Conservation (phyloP, 2,113 vertebrate genomes). For the Diadophis punctatus region DNA sequence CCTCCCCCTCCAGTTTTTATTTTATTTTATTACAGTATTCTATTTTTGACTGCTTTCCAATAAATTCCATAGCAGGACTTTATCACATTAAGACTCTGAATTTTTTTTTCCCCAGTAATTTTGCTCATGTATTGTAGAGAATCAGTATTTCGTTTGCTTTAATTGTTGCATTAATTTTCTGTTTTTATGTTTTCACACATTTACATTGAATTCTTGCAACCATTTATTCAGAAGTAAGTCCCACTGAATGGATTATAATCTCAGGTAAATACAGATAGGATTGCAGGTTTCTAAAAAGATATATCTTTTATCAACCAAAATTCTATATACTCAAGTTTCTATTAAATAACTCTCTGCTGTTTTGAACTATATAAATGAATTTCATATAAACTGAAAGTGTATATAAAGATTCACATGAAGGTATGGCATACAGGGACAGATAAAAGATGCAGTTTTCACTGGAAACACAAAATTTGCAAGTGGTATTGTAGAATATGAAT, state of each 20-base stretch:
- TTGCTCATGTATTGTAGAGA: conserved; percentile 11
- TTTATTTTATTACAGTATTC: conserved; percentile 50
- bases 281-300: background rate
- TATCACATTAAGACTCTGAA: conserved; percentile 46
- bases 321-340: background rate
- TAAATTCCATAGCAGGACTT: conserved; percentile 34
- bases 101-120: conserved; percentile 36
- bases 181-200: background rate
- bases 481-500: background rate
- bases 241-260: background rate
- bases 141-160: background rate
- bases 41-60: conserved; percentile 52
- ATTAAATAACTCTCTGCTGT: background rate
- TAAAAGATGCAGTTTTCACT: background rate
- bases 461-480: background rate
- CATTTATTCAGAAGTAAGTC: background rate
- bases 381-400: background rate
- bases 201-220: background rate
- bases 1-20: background rate
- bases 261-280: background rate
- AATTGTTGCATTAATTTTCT: background rate
- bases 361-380: background rate
- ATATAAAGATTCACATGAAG: background rate
- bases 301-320: background rate
- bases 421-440: background rate